Evolutionary conservation across 2,888 invertebrate genomes (phyloP).

Genomic region (Brachyptera putata): DNA sequence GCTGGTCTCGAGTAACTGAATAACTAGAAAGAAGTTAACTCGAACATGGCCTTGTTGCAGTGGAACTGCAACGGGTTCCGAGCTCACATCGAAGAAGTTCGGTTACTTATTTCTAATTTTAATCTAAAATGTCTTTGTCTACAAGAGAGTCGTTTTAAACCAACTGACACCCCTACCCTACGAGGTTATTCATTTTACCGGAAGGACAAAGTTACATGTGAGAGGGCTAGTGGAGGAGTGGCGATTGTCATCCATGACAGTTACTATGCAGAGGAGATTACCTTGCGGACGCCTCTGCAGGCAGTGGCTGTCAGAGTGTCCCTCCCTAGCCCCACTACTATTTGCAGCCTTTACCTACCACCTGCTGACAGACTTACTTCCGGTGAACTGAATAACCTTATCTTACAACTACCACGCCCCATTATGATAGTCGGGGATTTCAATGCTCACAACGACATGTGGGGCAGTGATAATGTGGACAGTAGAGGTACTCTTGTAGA

Average conservation of each 20-base stretch:
- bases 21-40: no score
- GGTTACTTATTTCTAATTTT: no score
- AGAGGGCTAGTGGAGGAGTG: neutral
- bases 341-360: neutral
- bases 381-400: neutral
- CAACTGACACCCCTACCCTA: neutral
- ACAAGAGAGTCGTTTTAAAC: neutral
- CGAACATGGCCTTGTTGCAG: no score
- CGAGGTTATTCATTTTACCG: no score
- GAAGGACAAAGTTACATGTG: no score
- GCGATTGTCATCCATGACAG: neutral
- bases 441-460: slow-evolving; percentile 4
- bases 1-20: no score
- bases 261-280: neutral
- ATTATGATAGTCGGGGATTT: neutral
- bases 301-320: slow-evolving; percentile 3
- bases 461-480: neutral
- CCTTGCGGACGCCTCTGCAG: neutral
- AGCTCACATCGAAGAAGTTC: no score
- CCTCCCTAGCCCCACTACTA: neutral
- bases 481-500: neutral
- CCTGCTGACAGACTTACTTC: neutral
- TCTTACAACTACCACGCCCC: neutral
- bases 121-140: neutral
- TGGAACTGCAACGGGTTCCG: no score